Evolutionary conservation across 2,113 vertebrate genomes (phyloP).

Genomic region (Ophthalmolycus amberensis): DNA sequence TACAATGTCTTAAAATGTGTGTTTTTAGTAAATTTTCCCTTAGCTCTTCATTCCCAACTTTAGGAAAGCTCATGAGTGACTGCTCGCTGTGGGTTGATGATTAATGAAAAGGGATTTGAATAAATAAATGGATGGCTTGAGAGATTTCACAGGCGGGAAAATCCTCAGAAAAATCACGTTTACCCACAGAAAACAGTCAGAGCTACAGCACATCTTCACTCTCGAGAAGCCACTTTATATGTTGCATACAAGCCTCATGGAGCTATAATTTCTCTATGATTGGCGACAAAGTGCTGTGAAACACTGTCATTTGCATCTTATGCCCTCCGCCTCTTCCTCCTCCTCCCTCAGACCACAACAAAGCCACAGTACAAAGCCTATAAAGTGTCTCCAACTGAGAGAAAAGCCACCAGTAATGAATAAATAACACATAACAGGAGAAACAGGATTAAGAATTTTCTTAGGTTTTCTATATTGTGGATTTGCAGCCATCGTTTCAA

Average conservation of each 20-base stretch:
- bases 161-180: not conserved
- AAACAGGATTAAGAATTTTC: not conserved
- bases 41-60: not conserved
- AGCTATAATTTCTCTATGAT: slow-evolving; percentile 62
- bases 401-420: slow-evolving; percentile 38
- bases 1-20: not conserved
- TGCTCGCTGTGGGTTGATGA: not conserved
- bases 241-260: slow-evolving; percentile 39
- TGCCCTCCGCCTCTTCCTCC: slow-evolving; percentile 12
- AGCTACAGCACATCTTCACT: not conserved
- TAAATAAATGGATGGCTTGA: not conserved
- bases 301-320: slow-evolving; percentile 57
- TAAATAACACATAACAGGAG: slow-evolving; percentile 17
- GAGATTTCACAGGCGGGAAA: not conserved
- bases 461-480: not conserved
- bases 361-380: slow-evolving; percentile 43
- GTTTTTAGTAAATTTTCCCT: not conserved
- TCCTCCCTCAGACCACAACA: slow-evolving; percentile 57
- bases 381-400: slow-evolving; percentile 31
- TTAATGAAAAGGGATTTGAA: not conserved
- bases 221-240: slow-evolving; percentile 38
- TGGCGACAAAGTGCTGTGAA: slow-evolving; percentile 63
- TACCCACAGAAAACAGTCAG: not conserved
- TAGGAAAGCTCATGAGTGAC: not conserved
- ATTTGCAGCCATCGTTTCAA: not conserved